These are phyloP conservation scores for Toxotes lorentzi DNA, from an alignment of 2,797 vertebrate species.

Conservation along the genomic window DNA sequence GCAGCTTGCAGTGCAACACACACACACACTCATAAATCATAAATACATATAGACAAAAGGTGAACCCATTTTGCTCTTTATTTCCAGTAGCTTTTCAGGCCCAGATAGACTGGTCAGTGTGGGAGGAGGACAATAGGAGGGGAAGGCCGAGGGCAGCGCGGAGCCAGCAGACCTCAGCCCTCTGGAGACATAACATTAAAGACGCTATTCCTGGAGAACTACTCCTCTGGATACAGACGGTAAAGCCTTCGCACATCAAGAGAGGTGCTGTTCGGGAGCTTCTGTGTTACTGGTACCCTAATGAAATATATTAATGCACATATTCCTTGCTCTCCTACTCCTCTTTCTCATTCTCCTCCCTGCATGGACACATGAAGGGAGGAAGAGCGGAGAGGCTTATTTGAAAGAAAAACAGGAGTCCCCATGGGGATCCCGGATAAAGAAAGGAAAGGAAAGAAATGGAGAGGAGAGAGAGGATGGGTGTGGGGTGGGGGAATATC, in stretches of 20 bases:
- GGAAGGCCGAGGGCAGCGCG: slow-evolving; percentile 70
- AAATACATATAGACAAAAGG: slow-evolving; percentile 80
- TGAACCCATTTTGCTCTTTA: slow-evolving; percentile 79
- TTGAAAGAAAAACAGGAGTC: slow-evolving; percentile 86
- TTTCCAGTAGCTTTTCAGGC: slow-evolving; percentile 74
- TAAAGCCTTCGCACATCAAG: slow-evolving; percentile 79
- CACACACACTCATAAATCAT: slow-evolving; percentile 79
- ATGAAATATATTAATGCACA: slow-evolving; percentile 85
- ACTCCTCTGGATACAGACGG: slow-evolving; percentile 55
- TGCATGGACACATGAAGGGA: slow-evolving; percentile 81
- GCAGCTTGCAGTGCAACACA: slow-evolving; percentile 46
- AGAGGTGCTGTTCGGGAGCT: slow-evolving; percentile 75
- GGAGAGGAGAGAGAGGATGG: slow-evolving; percentile 75
- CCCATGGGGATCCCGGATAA: slow-evolving; percentile 83
- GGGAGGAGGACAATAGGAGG: slow-evolving; percentile 83
- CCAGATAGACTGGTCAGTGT: slow-evolving; percentile 81
- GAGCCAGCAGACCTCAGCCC: slow-evolving; percentile 70
- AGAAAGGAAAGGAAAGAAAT: slow-evolving; percentile 80
- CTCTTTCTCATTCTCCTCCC: slow-evolving; percentile 72
- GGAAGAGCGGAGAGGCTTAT: slow-evolving; percentile 82
- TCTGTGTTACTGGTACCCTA: slow-evolving; percentile 74
- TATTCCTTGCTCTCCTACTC: slow-evolving; percentile 72
- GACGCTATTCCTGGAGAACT: slow-evolving; percentile 73
- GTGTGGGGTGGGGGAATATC: slow-evolving; percentile 46
- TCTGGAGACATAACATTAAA: slow-evolving; percentile 79